Conservation (phyloP, 2,797 vertebrate genomes). For the Propithecus perrieri region DNA sequence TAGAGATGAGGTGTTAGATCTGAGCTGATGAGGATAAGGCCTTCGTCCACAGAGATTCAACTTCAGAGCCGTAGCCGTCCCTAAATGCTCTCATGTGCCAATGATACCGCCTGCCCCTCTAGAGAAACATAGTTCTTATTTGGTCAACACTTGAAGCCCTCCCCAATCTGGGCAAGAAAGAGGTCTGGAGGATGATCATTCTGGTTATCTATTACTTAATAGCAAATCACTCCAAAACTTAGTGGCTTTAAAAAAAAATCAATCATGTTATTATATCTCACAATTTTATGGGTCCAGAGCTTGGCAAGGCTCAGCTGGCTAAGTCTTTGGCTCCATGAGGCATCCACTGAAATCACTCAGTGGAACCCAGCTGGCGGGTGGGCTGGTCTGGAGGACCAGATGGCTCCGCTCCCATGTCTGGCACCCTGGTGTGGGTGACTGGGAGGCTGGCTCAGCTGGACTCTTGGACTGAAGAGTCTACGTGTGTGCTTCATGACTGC, state of each 20-base stretch:
- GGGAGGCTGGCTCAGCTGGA: neutral
- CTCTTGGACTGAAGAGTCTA: neutral
- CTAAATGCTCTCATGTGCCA: rapidly evolving
- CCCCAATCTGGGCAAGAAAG: too few species aligned
- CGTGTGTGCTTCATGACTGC: rapidly evolving
- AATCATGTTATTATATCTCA: neutral
- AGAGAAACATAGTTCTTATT: neutral
- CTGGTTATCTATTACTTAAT: neutral
- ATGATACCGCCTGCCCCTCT: rapidly evolving
- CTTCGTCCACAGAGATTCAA: neutral
- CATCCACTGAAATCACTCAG: neutral
- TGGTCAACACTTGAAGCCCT: neutral
- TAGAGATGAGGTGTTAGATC: neutral
- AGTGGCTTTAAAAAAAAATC: neutral
- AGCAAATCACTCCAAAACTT: neutral
- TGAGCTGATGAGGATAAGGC: neutral
- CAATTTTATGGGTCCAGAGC: neutral
- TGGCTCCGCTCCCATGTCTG: neutral
- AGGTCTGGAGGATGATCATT: neutral
- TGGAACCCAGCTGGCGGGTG: neutral
- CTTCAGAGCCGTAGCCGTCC: neutral
- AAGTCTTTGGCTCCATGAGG: neutral
- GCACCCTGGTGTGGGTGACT: neutral
- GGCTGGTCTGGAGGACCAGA: neutral
- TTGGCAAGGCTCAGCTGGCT: neutral